Evolutionary conservation across 2,797 vertebrate species (phyloP), one percentile per base, ranked within the genome.

Genomic region (Acipenser transmontanus): DNA sequence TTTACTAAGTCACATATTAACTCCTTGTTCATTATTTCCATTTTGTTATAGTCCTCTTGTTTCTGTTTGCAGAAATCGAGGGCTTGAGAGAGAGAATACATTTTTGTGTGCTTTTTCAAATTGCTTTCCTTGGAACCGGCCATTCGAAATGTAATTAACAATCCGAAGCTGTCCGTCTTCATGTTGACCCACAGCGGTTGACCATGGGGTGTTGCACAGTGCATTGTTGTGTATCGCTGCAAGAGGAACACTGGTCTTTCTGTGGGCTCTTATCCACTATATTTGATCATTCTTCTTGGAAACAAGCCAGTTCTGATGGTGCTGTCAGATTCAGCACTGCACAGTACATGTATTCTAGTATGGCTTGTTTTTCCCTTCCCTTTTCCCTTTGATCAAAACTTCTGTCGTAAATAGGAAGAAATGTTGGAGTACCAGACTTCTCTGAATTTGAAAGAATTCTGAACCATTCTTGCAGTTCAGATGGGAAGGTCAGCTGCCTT

Each of bases 151-250:
- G 77, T 71, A 62, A 77, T 57, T 57, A 57, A 57, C 54, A 11
- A 57, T 57, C 54, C 9, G 9, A n/a, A 11, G 9, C 54, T 57
- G 54, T 11, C 12, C 1, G 54, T 13, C 54, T 73, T 61, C 56
- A 50, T 66, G 20, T 14, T 11, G 34, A 10, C 12, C 47, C n/a
- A 8, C 57, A 17, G 50, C 7, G 9, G 47, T 80, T 77, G 76
- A 74, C 69, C 72, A 66, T 76, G 74, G 73, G 72, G 73, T 68
- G 72, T 81, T 64, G 70, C 81, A 85, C 80, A 81, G 80, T 82
- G 79, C 61, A 50, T 76, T 80, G 80, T 80, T 85, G 82, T 85
- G 65, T 69, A 68, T 54, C 60, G 62, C 20, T 63, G 49, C 48
- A 64, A 52, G 71, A 66, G 68, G 62, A 72, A 75, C 73, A 68